phyloP scores from a whole-genome alignment of 2,888 invertebrate genomes.

The Cerastis rubricosa region DNA sequence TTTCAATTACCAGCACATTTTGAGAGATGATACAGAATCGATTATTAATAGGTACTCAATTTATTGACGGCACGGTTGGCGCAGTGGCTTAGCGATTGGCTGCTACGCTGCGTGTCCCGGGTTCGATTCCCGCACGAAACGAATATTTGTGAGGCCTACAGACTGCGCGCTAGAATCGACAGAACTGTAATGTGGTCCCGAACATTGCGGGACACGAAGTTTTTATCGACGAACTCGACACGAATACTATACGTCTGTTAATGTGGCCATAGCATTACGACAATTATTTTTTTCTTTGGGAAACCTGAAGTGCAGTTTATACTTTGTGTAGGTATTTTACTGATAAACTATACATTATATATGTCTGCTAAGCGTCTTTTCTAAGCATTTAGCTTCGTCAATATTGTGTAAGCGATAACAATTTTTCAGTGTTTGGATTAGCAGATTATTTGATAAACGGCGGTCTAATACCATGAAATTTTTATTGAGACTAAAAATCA shows the following conservation, averaged over 20 bases:
- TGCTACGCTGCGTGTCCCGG: not conserved
- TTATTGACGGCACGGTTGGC: not conserved
- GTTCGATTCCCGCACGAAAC: not conserved
- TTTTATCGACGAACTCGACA: not conserved
- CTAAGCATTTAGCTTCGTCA: not conserved
- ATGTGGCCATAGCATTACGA: not conserved
- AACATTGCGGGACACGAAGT: not conserved
- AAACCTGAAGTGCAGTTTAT: not conserved
- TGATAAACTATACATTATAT: not conserved
- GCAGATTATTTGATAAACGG: not conserved
- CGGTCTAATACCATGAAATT: not conserved
- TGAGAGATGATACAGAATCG: too few species aligned
- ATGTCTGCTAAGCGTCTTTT: not conserved
- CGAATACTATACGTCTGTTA: not conserved
- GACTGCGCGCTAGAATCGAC: not conserved
- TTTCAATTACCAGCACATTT: not conserved
- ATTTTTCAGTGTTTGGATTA: not conserved
- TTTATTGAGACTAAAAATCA: not conserved
- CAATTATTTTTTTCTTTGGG: not conserved
- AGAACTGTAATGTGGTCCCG: not conserved
- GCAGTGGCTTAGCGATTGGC: not conserved
- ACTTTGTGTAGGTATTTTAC: not conserved
- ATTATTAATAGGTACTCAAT: too few species aligned
- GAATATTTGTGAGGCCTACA: not conserved
- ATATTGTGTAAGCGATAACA: not conserved